Conservation (phyloP, 2,888 invertebrate genomes). For the Catocala fraxini region DNA sequence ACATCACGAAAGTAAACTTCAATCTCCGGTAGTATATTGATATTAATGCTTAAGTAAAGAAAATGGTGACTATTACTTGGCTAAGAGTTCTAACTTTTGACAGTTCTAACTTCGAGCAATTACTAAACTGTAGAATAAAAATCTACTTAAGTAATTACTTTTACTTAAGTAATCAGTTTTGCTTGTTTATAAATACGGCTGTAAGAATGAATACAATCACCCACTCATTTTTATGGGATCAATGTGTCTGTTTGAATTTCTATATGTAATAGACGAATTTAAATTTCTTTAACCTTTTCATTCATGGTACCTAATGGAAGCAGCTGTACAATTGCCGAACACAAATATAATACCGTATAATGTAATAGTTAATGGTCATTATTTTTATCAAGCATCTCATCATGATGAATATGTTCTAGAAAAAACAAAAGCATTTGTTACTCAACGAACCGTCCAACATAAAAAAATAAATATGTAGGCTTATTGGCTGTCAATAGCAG, state of each 20-base stretch:
- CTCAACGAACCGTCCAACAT: slow-evolving; percentile 4
- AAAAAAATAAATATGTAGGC: slow-evolving; percentile 38
- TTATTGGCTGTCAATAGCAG: slow-evolving; percentile 67
- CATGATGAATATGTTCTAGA: background rate
- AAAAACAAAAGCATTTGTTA: slow-evolving; percentile 13
- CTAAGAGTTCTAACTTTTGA: too few species aligned
- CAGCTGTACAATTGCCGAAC: background rate
- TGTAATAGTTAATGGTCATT: background rate
- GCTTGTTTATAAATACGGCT: too few species aligned
- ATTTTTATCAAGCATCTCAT: background rate
- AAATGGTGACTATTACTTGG: too few species aligned
- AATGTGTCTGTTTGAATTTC: too few species aligned
- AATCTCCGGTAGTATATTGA: too few species aligned
- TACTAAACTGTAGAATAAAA: too few species aligned
- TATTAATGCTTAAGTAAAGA: too few species aligned
- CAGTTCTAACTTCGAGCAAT: too few species aligned
- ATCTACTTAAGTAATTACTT: too few species aligned
- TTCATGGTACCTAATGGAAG: too few species aligned
- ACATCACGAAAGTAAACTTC: too few species aligned
- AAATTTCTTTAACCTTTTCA: background rate
- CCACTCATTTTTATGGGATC: background rate
- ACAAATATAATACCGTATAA: background rate
- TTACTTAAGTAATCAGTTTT: too few species aligned
- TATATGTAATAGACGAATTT: background rate
- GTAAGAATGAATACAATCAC: background rate